phyloP scores from a whole-genome alignment of 2,888 invertebrate species.

The Phrixothrix hirtus region DNA sequence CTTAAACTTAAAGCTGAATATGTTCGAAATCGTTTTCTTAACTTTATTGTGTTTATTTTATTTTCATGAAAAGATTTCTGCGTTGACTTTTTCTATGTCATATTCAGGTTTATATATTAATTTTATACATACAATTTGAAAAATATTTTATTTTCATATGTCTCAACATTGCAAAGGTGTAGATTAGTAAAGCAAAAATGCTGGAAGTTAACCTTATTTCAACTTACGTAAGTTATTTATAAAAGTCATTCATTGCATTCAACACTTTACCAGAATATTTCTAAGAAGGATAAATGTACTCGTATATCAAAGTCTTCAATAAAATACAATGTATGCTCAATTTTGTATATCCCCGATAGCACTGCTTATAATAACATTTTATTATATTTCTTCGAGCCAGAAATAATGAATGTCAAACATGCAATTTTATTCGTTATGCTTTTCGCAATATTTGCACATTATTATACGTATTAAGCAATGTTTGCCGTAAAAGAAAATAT shows the following conservation, averaged over 20 bases:
- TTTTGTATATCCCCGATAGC: slow-evolving; percentile 21
- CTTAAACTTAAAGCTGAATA: slow-evolving; percentile 30
- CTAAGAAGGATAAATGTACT: too few species aligned
- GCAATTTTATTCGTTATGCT: slow-evolving; percentile 36
- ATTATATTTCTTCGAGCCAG: slow-evolving; percentile 37
- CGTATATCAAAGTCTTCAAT: not conserved
- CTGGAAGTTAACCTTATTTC: too few species aligned
- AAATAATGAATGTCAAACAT: slow-evolving; percentile 39
- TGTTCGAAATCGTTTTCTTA: slow-evolving; percentile 24
- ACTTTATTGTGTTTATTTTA: slow-evolving; percentile 32
- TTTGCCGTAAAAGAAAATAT: slow-evolving; percentile 6
- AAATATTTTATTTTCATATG: too few species aligned
- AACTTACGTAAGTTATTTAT: too few species aligned
- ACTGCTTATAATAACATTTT: slow-evolving; percentile 38
- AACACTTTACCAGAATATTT: too few species aligned
- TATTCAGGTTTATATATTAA: slow-evolving; percentile 4
- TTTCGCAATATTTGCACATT: slow-evolving; percentile 38
- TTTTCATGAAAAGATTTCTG: slow-evolving; percentile 1
- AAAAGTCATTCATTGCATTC: too few species aligned
- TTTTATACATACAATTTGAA: too few species aligned
- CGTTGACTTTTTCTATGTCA: not conserved
- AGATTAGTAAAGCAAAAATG: too few species aligned
- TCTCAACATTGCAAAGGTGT: too few species aligned
- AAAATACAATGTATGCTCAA: not conserved
- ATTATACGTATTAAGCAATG: slow-evolving; percentile 35